Conservation (phyloP, 2,888 invertebrate genomes). For the Mermis nigrescens region DNA sequence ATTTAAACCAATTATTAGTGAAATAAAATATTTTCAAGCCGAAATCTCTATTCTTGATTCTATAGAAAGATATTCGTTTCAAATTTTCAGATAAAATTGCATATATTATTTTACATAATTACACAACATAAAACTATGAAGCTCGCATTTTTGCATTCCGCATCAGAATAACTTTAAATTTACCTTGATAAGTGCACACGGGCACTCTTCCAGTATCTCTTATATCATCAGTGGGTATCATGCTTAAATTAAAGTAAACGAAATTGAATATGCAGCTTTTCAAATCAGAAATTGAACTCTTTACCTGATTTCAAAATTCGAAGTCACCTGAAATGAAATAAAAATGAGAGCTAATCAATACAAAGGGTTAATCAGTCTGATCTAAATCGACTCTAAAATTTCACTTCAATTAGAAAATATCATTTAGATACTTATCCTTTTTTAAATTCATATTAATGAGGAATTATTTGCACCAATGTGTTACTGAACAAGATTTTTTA, state of each 20-base stretch:
- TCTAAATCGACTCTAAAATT: too few relatives aligned
- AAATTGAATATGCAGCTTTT: background rate
- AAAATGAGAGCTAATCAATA: too few relatives aligned
- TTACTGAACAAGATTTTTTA: too few relatives aligned
- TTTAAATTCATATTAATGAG: too few relatives aligned
- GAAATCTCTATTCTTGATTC: background rate
- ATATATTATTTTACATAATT: background rate
- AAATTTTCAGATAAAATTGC: too few relatives aligned
- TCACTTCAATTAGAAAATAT: too few relatives aligned
- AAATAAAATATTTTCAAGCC: too few relatives aligned
- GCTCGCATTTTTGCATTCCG: background rate
- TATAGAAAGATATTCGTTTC: background rate
- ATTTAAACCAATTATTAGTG: too few relatives aligned
- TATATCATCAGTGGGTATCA: slow-evolving; percentile 10
- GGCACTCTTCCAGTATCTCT: slow-evolving; percentile 12
- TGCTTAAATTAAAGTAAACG: slow-evolving; percentile 2
- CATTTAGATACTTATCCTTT: too few relatives aligned
- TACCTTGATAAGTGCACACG: slow-evolving; percentile 9
- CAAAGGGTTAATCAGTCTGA: too few relatives aligned
- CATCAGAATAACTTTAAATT: background rate
- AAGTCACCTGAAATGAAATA: slow-evolving; percentile 1
- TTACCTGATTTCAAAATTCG: slow-evolving; percentile 5
- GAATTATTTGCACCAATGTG: too few relatives aligned
- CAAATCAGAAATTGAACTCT: background rate
- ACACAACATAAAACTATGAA: background rate